Base-by-base conservation (phyloP, 2,113 vertebrate species). In the Zosterops pallidus region DNA sequence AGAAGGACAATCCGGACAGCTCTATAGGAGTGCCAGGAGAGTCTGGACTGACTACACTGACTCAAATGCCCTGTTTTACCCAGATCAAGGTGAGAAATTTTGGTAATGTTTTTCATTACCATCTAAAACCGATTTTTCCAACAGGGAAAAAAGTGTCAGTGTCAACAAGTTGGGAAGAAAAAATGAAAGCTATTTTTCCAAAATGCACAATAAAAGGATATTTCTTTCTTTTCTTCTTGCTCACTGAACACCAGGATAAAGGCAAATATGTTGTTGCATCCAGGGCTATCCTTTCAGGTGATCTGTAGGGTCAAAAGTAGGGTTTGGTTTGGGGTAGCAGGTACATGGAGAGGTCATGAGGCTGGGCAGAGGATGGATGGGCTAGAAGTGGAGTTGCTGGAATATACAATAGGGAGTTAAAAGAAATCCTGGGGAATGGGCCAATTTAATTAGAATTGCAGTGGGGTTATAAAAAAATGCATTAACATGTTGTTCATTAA, bases 401-500 rank as follows among this genome's bases (percentile, higher is more conserved):
- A 77, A 79, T 29, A 77, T 33, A 77, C 72, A 91, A 57, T 3
- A 68, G 8, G 3, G 33, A 85, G 29, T 37, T 85, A 39, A 85
- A 74, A 85, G 35, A 29, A 88, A 83, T 90, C 29, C 21, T 70
- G 65, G 57, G 14, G 74, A 95, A 89, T 17, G 11, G 57, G 25
- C 15, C 57, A 82, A 46, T 77, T 93, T 89, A 87, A 65, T 85
- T 80, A 90, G 78, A 79, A 88, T 91, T 87, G 63, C 72, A 70
- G 13, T 41, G 28, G 14, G 39, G 9, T 70, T 88, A 65, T 37
- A 35, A 91, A 94, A 83, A 85, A 65, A n/a, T 35, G 15, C 6
- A 53, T 70, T 84, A 90, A 74, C 47, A 80, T 72, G 50, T 63
- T 93, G 42, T 90, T 94, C 52, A 56, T 86, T 89, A 89, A 86